Conservation (phyloP, 2,797 vertebrate genomes). For the Neosilurus hyrtlii region DNA sequence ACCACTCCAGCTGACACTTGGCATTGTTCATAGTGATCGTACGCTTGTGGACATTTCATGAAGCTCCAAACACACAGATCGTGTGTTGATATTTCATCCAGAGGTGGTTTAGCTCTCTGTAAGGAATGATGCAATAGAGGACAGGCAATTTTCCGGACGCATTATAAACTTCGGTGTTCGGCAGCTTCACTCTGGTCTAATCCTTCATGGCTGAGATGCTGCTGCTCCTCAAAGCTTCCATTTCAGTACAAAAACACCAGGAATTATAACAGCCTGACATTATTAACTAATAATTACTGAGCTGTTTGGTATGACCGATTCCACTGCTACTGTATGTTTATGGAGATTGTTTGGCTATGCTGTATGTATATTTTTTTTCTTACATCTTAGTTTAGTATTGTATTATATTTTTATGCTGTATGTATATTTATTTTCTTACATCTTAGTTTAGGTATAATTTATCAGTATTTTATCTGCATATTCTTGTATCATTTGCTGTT, state of each 20-base stretch:
- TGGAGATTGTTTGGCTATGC: neutral
- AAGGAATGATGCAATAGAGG: neutral
- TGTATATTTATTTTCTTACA: no score
- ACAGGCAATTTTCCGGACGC: neutral
- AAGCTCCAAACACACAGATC: neutral
- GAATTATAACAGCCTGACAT: neutral
- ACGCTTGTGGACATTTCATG: neutral
- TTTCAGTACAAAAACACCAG: neutral
- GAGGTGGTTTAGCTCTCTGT: neutral
- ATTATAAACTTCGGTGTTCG: neutral
- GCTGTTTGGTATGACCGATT: neutral
- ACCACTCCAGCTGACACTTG: neutral
- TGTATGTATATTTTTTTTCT: no score
- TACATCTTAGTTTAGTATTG: no score
- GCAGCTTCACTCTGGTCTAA: neutral
- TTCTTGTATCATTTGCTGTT: no score
- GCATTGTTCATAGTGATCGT: no score
- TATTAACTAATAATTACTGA: neutral
- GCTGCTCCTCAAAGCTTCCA: neutral
- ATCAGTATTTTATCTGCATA: no score
- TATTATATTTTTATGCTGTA: no score
- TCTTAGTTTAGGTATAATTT: no score
- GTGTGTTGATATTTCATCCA: neutral
- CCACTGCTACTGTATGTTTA: neutral
- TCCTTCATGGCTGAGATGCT: neutral